phyloP scores from a whole-genome alignment of 2,888 invertebrate species.

The Chalcosyrphus nemorum region DNA sequence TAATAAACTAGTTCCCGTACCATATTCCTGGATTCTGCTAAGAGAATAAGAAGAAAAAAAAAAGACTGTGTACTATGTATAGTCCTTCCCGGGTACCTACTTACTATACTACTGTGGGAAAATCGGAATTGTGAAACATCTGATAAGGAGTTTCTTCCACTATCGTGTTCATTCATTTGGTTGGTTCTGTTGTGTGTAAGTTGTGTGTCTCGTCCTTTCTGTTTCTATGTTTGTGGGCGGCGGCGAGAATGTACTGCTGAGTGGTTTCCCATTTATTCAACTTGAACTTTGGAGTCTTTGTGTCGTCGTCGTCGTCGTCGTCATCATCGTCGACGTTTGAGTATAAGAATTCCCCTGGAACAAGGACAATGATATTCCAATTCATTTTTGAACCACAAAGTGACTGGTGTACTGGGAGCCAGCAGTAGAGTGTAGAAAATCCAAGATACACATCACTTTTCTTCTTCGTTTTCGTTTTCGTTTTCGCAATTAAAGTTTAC shows the following conservation, averaged over 20 bases:
- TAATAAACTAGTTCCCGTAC: constrained; percentile 29
- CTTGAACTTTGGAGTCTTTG: constrained; percentile 51
- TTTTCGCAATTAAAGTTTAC: constrained; percentile 68
- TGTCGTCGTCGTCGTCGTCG: constrained; percentile 11
- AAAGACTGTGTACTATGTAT: background rate
- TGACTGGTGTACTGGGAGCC: background rate
- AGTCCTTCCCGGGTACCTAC: background rate
- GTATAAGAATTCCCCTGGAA: constrained; percentile 12
- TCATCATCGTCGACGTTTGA: background rate
- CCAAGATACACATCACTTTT: constrained; percentile 55
- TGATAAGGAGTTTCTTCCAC: constrained; percentile 46
- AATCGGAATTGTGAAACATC: constrained; percentile 57
- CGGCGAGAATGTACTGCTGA: constrained; percentile 3
- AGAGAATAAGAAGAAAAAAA: background rate
- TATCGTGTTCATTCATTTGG: constrained; percentile 42
- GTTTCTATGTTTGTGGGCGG: background rate
- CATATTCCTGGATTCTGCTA: no score
- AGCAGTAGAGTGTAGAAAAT: constrained; percentile 24
- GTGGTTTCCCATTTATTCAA: constrained; percentile 59
- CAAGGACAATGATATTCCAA: constrained; percentile 49
- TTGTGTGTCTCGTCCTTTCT: background rate
- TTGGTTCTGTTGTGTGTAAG: constrained; percentile 19
- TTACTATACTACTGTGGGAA: constrained; percentile 50
- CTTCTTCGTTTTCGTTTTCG: constrained; percentile 36
- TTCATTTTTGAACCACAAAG: constrained; percentile 54